phyloP scores from a whole-genome alignment of 2,888 invertebrate genomes.

The Dicranocentrus wangi region DNA sequence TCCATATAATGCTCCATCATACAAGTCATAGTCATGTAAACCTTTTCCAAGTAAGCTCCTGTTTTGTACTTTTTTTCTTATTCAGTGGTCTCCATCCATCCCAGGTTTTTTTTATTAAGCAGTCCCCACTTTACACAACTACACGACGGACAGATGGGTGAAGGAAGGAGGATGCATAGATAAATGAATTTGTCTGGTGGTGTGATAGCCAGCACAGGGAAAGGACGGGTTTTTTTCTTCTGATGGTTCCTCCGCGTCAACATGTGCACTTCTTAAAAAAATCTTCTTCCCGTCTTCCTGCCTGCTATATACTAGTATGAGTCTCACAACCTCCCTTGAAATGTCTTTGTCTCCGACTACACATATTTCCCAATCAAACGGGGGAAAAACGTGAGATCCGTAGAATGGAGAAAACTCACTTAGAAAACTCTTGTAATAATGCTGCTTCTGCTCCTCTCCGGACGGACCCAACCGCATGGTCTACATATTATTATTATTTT shows the following conservation, averaged over 20 bases:
- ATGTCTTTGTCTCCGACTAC: not conserved
- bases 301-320: no score
- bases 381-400: no score
- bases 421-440: no score
- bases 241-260: constrained; percentile 22
- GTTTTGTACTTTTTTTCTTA: no score
- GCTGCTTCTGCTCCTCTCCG: no score
- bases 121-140: constrained; percentile 2
- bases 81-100: no score
- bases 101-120: no score
- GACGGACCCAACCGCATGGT: no score
- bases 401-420: no score
- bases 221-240: constrained; percentile 18
- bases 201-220: not conserved
- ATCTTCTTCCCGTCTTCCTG: constrained; percentile 14
- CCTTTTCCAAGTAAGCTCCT: not conserved
- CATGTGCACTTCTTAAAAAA: constrained; percentile 35
- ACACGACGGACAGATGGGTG: constrained; percentile 46
- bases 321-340: not conserved
- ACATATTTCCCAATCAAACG: not conserved
- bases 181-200: constrained; percentile 29
- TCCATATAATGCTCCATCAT: not conserved
- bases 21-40: constrained; percentile 5
- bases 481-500: no score
- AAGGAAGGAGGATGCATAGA: constrained; percentile 47